A percentile compares a stretch with the other conserved stretches of the same genome.
Evolutionary conservation across 2,113 vertebrate species (phyloP).

Genomic region (Cranoglanis bouderius): DNA sequence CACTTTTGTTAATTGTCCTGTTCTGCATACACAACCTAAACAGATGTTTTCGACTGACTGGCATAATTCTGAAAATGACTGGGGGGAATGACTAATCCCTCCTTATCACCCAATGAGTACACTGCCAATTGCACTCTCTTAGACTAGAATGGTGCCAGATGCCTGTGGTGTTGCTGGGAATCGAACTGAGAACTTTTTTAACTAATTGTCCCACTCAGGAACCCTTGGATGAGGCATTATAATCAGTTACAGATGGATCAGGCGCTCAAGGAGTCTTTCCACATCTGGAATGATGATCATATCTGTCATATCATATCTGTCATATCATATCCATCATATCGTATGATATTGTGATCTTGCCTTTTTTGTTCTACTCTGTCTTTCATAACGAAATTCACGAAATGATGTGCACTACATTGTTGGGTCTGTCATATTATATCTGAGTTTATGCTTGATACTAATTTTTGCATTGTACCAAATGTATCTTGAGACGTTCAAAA

Average conservation of each 20-base stretch:
- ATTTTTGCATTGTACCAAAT: neutral
- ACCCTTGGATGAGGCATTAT: neutral
- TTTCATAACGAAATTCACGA: neutral
- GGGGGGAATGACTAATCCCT: neutral
- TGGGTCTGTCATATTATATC: neutral
- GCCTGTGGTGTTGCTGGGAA: neutral
- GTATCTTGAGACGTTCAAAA: neutral
- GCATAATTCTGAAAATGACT: neutral
- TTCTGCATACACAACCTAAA: neutral
- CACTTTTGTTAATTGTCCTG: neutral
- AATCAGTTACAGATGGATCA: neutral
- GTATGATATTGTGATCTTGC: neutral
- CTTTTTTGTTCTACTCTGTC: neutral
- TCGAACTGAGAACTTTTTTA: neutral
- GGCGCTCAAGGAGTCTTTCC: neutral
- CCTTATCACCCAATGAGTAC: neutral
- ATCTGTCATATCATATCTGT: neutral
- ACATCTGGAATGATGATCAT: constrained; percentile 3
- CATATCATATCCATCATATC: too few species aligned
- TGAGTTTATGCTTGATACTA: neutral
- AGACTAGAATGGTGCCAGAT: neutral
- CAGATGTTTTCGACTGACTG: neutral
- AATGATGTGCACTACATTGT: neutral
- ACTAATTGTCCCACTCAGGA: neutral
- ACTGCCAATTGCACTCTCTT: neutral